These are phyloP conservation scores for Conops quadrifasciatus DNA, from an alignment of 2,888 invertebrate genomes.

Conservation along the genomic window DNA sequence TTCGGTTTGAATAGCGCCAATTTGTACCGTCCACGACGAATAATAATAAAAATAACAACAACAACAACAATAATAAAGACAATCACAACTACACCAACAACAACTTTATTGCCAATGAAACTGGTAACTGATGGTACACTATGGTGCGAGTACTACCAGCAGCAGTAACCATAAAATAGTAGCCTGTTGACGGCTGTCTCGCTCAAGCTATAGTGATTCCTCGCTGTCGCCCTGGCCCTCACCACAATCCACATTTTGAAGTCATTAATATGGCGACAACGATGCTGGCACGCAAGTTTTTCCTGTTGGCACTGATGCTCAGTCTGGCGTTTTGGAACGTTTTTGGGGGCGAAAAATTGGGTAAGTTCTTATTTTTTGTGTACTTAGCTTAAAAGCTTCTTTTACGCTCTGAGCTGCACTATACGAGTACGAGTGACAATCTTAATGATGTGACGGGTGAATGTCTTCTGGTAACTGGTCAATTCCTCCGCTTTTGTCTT, in stretches of 20 bases:
- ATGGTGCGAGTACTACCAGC: background rate
- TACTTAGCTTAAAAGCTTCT: too few relatives aligned
- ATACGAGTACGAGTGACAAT: too few relatives aligned
- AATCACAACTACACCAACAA: too few relatives aligned
- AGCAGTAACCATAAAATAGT: background rate
- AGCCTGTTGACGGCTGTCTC: background rate
- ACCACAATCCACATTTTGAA: background rate
- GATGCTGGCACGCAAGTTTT: background rate
- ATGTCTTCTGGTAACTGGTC: too few relatives aligned
- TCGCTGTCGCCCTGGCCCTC: background rate
- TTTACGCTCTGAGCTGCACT: too few relatives aligned
- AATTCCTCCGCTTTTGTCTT: background rate
- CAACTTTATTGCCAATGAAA: slow-evolving; percentile 16
- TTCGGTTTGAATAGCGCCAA: too few relatives aligned
- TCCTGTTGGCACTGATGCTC: slow-evolving; percentile 6
- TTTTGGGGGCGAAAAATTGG: slow-evolving; percentile 58
- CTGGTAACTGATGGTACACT: slow-evolving; percentile 18
- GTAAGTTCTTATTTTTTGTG: slow-evolving; percentile 48
- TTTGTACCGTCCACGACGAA: too few relatives aligned
- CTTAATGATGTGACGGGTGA: too few relatives aligned
- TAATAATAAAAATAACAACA: too few relatives aligned
- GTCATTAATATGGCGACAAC: background rate
- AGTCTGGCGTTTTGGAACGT: slow-evolving; percentile 38
- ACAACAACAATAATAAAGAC: too few relatives aligned
- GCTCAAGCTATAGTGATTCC: background rate